phyloP scores from a whole-genome alignment of 64 coral and sea anemone species.

The Montipora cactus region DNA sequence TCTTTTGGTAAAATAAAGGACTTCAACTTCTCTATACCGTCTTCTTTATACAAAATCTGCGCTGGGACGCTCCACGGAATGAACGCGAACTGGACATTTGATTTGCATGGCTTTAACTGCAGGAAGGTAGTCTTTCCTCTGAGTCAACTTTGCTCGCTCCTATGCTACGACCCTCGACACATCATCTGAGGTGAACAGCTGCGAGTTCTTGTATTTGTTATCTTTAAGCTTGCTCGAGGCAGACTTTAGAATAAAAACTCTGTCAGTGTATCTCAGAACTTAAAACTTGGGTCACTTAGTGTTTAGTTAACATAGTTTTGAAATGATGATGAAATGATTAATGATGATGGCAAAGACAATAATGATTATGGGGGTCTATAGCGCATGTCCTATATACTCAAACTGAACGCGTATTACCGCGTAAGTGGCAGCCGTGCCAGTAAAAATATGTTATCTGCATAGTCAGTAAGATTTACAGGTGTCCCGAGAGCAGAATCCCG shows the following conservation, averaged over 20 bases:
- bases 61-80: conserved; percentile 5
- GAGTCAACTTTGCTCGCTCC: not conserved
- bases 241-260: not conserved
- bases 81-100: not conserved
- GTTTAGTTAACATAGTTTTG: too few relatives aligned
- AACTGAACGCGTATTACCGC: too few relatives aligned
- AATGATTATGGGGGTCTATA: too few relatives aligned
- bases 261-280: too few relatives aligned
- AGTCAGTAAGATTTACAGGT: too few relatives aligned
- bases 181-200: not conserved
- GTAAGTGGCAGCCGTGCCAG: too few relatives aligned
- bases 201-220: not conserved
- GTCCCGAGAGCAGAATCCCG: too few relatives aligned
- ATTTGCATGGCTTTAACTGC: not conserved
- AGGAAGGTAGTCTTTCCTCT: not conserved
- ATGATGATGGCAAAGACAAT: too few relatives aligned
- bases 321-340: too few relatives aligned
- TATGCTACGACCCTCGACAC: not conserved
- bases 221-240: not conserved
- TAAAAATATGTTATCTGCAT: too few relatives aligned
- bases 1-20: not conserved
- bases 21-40: not conserved
- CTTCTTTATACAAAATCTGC: not conserved
- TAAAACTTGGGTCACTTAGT: too few relatives aligned
- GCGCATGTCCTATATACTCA: too few relatives aligned